A percentile compares a stretch with the other conserved stretches of the same genome.
Conservation (phyloP, 2,888 invertebrate genomes). For the Morpho achilles region DNA sequence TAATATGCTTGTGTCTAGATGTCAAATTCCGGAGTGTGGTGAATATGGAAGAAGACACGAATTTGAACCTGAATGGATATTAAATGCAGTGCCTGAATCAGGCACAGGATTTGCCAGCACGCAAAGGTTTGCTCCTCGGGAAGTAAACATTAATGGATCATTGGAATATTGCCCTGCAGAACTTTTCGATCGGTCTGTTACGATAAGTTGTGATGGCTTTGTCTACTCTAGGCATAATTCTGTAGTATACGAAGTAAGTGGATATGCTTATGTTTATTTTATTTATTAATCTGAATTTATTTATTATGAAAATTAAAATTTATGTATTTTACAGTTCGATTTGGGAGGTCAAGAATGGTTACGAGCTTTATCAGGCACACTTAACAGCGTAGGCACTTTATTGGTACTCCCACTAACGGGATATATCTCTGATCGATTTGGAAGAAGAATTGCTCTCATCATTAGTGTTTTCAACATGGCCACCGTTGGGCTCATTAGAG, state of each 20-base stretch:
- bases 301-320: neutral
- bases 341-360: constrained; percentile 81
- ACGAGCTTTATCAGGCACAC: constrained; percentile 82
- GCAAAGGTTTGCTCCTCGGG: constrained; percentile 41
- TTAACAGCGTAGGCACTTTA: constrained; percentile 81
- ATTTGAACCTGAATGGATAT: constrained; percentile 48
- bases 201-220: constrained; percentile 31
- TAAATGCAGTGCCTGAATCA: constrained; percentile 48
- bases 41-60: constrained; percentile 31
- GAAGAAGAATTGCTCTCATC: constrained; percentile 56
- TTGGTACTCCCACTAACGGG: constrained; percentile 81
- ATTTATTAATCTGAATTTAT: too few species aligned
- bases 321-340: constrained; percentile 58
- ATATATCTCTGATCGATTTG: constrained; percentile 79
- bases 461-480: constrained; percentile 40
- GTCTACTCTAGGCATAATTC: constrained; percentile 35
- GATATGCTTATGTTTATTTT: too few species aligned
- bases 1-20: constrained; percentile 39
- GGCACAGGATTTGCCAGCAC: constrained; percentile 51
- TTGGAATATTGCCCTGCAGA: constrained; percentile 41
- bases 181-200: constrained; percentile 37
- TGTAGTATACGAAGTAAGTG: constrained; percentile 40
- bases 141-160: constrained; percentile 29
- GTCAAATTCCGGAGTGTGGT: constrained; percentile 63
- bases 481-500: constrained; percentile 53